Evolutionary conservation across 2,888 invertebrate genomes (phyloP).

Genomic region (Drosophila kambysellisi): DNA sequence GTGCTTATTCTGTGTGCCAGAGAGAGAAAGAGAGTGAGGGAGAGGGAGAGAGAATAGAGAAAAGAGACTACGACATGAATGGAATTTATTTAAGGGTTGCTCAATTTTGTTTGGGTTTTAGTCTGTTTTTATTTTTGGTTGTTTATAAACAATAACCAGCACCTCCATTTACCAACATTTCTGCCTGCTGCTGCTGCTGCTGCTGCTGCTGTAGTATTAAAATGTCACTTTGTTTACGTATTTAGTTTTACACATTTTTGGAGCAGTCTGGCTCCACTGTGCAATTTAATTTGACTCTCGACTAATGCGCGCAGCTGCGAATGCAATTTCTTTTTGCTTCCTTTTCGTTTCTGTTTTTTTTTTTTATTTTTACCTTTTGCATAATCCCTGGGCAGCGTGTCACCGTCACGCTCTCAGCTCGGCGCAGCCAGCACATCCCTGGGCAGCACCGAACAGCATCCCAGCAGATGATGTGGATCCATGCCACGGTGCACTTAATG

Average conservation of each 20-base stretch:
- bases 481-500: background rate
- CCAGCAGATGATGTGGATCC: conserved; percentile 33
- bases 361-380: conserved; percentile 48
- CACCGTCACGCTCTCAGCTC: conserved; percentile 75
- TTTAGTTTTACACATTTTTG: background rate
- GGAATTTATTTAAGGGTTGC: background rate
- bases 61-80: background rate
- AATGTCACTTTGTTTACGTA: conserved; percentile 24
- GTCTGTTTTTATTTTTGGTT: background rate
- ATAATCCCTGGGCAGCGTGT: conserved; percentile 74
- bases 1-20: conserved; percentile 35
- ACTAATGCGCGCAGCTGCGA: conserved; percentile 46
- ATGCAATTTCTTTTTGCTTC: conserved; percentile 70
- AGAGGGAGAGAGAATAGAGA: background rate
- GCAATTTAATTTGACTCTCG: conserved; percentile 11
- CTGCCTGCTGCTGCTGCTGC: background rate
- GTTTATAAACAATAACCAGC: background rate
- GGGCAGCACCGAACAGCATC: conserved; percentile 6
- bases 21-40: background rate
- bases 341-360: background rate
- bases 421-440: background rate
- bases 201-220: background rate
- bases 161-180: background rate
- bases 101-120: conserved; percentile 2
- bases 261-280: conserved; percentile 41